These are phyloP conservation scores for Catharus fuscescens DNA, from an alignment of 2,113 vertebrate species.

Conservation along the genomic window DNA sequence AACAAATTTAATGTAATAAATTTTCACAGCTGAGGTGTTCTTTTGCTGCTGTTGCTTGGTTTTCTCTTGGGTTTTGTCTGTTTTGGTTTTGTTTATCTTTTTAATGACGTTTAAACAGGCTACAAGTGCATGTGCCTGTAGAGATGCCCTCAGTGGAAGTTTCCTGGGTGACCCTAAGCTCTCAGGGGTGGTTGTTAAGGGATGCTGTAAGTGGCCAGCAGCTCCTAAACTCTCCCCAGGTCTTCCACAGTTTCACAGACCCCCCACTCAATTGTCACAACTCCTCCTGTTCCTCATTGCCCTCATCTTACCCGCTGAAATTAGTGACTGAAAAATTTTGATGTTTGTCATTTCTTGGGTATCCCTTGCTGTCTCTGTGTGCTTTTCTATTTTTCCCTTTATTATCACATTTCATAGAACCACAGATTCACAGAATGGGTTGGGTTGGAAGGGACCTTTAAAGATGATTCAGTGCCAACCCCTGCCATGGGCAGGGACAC, in stretches of 20 bases:
- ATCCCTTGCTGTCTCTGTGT: not conserved
- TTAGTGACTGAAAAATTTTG: not conserved
- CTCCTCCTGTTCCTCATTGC: not conserved
- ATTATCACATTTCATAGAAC: not conserved
- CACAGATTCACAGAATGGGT: not conserved
- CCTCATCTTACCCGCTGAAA: not conserved
- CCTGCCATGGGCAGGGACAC: not conserved
- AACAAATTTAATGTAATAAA: not conserved
- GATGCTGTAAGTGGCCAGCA: not conserved
- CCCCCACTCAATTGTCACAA: rapidly evolving
- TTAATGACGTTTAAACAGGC: not conserved
- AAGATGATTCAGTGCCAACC: rapidly evolving
- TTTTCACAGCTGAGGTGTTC: not conserved
- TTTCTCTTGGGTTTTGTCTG: not conserved
- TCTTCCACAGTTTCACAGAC: not conserved
- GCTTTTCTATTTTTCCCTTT: not conserved
- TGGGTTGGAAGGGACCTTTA: not conserved
- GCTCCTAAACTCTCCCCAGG: not conserved
- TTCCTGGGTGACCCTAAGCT: not conserved
- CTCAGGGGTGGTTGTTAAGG: not conserved
- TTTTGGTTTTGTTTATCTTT: not conserved
- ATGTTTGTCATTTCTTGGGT: not conserved
- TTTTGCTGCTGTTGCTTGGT: not conserved
- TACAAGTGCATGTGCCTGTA: not conserved
- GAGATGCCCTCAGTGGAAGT: not conserved